phyloP scores from a whole-genome alignment of 2,797 vertebrate genomes.

The Artibeus lituratus region DNA sequence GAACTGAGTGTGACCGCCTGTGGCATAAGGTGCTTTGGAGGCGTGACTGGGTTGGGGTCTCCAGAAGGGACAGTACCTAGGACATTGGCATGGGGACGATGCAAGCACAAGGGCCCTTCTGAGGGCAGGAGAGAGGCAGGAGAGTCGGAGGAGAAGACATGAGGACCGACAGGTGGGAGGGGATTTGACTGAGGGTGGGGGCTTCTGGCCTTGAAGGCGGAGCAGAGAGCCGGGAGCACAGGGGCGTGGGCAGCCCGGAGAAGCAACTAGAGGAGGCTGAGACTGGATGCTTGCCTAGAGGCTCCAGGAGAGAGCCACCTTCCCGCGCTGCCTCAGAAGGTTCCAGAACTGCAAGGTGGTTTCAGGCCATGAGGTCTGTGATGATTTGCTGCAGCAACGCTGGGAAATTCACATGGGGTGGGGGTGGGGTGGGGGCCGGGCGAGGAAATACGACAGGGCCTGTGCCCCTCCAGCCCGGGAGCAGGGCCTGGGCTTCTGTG shows the following conservation, averaged over 20 bases:
- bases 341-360: too few relatives aligned
- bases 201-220: not conserved
- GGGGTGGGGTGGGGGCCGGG: too few relatives aligned
- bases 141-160: not conserved
- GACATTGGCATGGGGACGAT: not conserved
- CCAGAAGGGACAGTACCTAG: not conserved
- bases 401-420: too few relatives aligned
- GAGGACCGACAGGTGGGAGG: not conserved
- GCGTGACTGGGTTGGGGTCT: not conserved
- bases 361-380: too few relatives aligned
- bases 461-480: not conserved
- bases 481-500: accelerated
- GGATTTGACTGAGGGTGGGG: not conserved
- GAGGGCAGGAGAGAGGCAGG: not conserved
- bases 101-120: not conserved
- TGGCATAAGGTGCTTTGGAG: not conserved
- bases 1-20: not conserved
- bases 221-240: too few relatives aligned
- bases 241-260: too few relatives aligned
- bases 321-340: too few relatives aligned
- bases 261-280: too few relatives aligned
- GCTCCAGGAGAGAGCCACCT: too few relatives aligned
- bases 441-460: too few relatives aligned
- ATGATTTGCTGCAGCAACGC: too few relatives aligned
- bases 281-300: too few relatives aligned